Evolutionary conservation across 2,113 vertebrate genomes (phyloP).

Genomic region (Opisthocomus hoazin): DNA sequence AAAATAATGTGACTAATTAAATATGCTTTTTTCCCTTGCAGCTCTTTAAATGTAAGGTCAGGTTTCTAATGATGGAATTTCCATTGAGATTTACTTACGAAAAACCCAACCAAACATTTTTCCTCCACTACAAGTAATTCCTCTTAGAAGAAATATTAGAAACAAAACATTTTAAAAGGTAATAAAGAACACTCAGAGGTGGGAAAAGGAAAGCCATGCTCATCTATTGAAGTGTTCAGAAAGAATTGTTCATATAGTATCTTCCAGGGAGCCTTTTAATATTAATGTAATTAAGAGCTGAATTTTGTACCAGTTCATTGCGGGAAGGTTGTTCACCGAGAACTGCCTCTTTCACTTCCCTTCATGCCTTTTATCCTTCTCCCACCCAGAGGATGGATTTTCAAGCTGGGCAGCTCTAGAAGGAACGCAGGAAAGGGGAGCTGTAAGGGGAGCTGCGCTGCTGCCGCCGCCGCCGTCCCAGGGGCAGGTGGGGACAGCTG

Average conservation of each 20-base stretch:
- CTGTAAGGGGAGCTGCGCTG: neutral
- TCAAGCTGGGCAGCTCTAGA: neutral
- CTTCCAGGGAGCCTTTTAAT: neutral
- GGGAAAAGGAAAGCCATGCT: neutral
- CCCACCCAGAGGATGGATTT: neutral
- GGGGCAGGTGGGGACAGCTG: neutral
- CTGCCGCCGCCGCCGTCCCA: neutral
- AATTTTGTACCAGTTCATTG: neutral
- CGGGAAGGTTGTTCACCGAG: neutral
- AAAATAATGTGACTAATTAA: conserved; percentile 16
- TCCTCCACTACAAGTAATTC: neutral
- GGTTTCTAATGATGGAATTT: conserved; percentile 20
- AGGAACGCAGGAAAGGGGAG: neutral
- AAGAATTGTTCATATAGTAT: neutral
- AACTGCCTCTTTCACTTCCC: neutral
- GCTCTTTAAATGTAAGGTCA: conserved; percentile 17
- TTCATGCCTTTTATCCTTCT: neutral
- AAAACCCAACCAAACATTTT: neutral
- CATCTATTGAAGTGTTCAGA: neutral
- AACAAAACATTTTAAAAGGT: conserved; percentile 11
- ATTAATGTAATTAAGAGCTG: neutral
- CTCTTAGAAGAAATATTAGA: neutral
- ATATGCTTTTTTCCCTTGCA: neutral
- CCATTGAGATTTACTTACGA: conserved; percentile 35
- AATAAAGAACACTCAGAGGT: neutral